Evolutionary conservation across 2,797 vertebrate species (phyloP).

Genomic region (Bovichtus variegatus): DNA sequence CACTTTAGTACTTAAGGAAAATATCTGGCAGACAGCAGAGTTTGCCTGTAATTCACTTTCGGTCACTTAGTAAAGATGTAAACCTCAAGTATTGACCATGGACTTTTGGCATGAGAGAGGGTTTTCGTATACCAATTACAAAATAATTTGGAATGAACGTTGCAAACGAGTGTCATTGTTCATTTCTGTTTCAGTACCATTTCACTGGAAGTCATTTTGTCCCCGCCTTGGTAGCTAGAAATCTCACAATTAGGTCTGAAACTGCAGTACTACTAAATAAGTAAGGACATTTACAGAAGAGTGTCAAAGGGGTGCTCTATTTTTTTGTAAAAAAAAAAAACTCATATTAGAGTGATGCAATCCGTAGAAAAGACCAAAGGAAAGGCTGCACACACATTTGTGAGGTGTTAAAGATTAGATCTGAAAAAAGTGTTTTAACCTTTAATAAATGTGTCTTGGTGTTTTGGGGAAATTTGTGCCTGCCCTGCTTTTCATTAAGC

Average conservation of each 20-base stretch:
- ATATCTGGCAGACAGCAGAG: slow-evolving; percentile 29
- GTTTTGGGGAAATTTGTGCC: neutral
- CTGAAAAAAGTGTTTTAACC: slow-evolving; percentile 13
- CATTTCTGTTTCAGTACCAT: slow-evolving; percentile 16
- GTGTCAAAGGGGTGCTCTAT: neutral
- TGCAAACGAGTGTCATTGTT: slow-evolving; percentile 7
- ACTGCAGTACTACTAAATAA: neutral
- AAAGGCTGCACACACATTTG: slow-evolving; percentile 1
- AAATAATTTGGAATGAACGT: slow-evolving; percentile 3
- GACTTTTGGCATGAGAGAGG: slow-evolving; percentile 1
- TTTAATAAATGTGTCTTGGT: neutral
- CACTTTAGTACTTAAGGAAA: slow-evolving; percentile 37
- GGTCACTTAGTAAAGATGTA: slow-evolving; percentile 27
- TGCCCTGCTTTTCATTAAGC: slow-evolving; percentile 6
- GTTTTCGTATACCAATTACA: slow-evolving; percentile 7
- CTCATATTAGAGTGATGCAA: slow-evolving; percentile 17
- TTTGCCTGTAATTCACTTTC: slow-evolving; percentile 34
- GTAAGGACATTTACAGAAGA: neutral
- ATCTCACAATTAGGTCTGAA: neutral
- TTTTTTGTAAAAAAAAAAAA: slow-evolving; percentile 18
- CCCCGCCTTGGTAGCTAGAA: neutral
- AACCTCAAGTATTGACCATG: slow-evolving; percentile 37
- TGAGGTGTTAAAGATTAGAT: slow-evolving; percentile 25
- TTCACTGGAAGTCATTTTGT: slow-evolving; percentile 8
- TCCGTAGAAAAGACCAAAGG: neutral